Evolutionary conservation across 2,888 invertebrate genomes (phyloP).

Genomic region (Mesoligia furuncula): DNA sequence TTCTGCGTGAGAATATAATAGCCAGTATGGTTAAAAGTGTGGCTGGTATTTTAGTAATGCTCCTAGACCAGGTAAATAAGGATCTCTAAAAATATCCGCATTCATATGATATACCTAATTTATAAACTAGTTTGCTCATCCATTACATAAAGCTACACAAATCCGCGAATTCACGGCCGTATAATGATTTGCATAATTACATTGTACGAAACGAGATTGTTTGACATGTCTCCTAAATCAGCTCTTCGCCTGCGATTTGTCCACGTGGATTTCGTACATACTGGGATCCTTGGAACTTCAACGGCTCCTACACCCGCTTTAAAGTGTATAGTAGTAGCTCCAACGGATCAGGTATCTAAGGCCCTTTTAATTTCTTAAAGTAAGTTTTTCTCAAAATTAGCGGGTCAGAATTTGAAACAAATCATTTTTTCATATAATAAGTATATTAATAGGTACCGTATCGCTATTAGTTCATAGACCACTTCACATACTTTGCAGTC

Average conservation of each 20-base stretch:
- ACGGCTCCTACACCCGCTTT: background rate
- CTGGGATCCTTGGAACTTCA: background rate
- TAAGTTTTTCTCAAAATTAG: background rate
- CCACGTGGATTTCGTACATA: background rate
- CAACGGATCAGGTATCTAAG: background rate
- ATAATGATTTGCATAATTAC: conserved; percentile 57
- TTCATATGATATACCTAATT: conserved; percentile 44
- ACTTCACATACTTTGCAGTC: background rate
- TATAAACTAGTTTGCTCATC: conserved; percentile 65
- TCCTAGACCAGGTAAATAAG: conserved; percentile 8
- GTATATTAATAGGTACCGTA: background rate
- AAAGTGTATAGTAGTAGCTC: background rate
- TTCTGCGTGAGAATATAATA: background rate
- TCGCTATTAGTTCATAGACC: background rate
- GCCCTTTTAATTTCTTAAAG: background rate
- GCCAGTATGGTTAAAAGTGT: background rate
- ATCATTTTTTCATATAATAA: background rate
- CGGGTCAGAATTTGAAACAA: background rate
- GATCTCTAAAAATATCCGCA: conserved; percentile 53
- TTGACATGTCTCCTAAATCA: background rate
- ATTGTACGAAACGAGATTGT: conserved; percentile 18
- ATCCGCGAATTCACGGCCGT: conserved; percentile 64
- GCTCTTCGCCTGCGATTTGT: background rate
- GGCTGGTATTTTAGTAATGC: conserved; percentile 21
- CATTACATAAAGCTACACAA: conserved; percentile 55